Evolutionary conservation across 2,888 invertebrate genomes (phyloP).

Genomic region (Stenodema calcarata): DNA sequence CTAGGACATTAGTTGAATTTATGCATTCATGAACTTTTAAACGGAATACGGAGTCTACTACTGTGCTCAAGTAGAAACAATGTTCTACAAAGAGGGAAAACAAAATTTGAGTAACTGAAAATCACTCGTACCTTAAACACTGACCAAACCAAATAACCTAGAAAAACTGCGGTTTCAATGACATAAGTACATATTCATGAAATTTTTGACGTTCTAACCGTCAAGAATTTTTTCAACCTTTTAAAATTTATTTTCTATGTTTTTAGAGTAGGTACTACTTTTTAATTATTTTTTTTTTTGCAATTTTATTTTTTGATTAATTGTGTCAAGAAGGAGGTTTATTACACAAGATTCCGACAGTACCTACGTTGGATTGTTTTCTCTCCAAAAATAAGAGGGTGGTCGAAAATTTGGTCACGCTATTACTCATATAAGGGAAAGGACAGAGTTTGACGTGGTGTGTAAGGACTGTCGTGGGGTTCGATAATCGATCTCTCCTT

Average conservation of each 20-base stretch:
- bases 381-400: neutral
- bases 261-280: neutral
- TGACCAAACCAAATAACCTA: neutral
- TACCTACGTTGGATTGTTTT: neutral
- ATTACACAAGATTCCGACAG: neutral
- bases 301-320: neutral
- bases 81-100: neutral
- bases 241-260: neutral
- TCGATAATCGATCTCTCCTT: neutral
- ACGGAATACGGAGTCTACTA: neutral
- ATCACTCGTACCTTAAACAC: neutral
- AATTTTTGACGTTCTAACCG: neutral
- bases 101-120: neutral
- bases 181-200: neutral
- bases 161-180: neutral
- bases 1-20: no score
- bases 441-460: neutral
- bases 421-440: neutral
- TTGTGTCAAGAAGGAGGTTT: neutral
- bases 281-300: neutral
- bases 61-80: neutral
- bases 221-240: neutral
- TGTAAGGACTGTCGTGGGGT: neutral
- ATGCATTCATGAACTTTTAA: no score
- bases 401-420: neutral